phyloP scores from a whole-genome alignment of 2,113 vertebrate genomes.

The Vulpes vulpes region DNA sequence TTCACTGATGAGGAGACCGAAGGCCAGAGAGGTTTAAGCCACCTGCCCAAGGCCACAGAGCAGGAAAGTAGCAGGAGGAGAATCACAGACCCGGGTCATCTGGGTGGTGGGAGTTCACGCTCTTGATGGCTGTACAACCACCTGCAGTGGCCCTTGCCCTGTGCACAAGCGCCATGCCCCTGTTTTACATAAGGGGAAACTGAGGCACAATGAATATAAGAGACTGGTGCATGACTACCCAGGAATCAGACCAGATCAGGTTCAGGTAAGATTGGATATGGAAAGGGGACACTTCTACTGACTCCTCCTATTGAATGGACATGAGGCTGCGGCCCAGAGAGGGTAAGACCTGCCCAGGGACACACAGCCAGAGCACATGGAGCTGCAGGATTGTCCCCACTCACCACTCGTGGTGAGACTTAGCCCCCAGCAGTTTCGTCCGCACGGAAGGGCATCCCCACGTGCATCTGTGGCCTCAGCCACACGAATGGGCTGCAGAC shows the following conservation, averaged over 20 bases:
- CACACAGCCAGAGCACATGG: rapidly evolving
- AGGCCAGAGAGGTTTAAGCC: background rate
- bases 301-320: background rate
- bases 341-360: background rate
- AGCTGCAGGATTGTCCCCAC: background rate
- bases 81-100: rapidly evolving
- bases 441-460: background rate
- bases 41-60: background rate
- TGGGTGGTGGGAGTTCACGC: too few relatives aligned
- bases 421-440: background rate
- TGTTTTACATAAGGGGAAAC: background rate
- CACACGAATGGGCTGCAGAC: rapidly evolving
- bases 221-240: rapidly evolving
- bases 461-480: background rate
- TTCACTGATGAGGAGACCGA: background rate
- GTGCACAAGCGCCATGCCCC: too few relatives aligned
- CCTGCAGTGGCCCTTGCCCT: background rate
- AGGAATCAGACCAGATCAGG: background rate
- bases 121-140: rapidly evolving
- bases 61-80: background rate
- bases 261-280: too few relatives aligned
- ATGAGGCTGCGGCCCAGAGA: background rate
- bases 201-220: rapidly evolving
- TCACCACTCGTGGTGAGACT: too few relatives aligned
- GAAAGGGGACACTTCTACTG: rapidly evolving